Conservation (phyloP, 1,140 invertebrate species). For the Drosophila grimshawi region DNA sequence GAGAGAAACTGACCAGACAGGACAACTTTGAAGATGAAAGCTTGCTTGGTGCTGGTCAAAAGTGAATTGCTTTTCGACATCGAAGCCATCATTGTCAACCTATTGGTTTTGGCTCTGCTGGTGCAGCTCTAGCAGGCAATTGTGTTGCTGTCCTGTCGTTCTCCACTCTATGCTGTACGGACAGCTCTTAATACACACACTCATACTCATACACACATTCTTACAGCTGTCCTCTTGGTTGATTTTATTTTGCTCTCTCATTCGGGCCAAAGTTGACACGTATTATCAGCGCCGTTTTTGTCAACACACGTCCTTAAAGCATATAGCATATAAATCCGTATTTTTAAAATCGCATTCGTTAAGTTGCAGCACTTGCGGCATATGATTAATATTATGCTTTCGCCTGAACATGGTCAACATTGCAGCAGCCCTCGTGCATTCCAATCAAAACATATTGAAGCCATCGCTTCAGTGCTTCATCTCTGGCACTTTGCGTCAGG, state of each 20-base stretch:
- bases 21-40: conserved; percentile 42
- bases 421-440: conserved; percentile 27
- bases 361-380: conserved; percentile 52
- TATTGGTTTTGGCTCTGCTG: conserved; percentile 32
- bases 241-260: conserved; percentile 23
- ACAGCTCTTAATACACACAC: conserved; percentile 60
- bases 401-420: conserved; percentile 39
- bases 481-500: conserved; percentile 53
- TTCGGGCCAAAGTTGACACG: conserved; percentile 62
- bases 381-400: conserved; percentile 70
- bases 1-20: conserved; percentile 17
- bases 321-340: conserved; percentile 2
- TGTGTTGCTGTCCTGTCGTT: conserved; percentile 13
- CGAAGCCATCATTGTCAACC: conserved; percentile 40
- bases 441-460: conserved; percentile 44
- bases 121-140: background rate
- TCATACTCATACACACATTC: too few relatives aligned
- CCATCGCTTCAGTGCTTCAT: conserved; percentile 41
- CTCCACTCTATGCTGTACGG: conserved; percentile 56
- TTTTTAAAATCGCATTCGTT: conserved; percentile 59
- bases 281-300: conserved; percentile 75
- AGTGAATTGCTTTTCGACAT: conserved; percentile 56
- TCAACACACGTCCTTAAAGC: conserved; percentile 40
- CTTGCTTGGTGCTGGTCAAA: conserved; percentile 30
- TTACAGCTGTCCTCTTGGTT: conserved; percentile 9